These are phyloP conservation scores for Metalampra italica DNA, from an alignment of 2,888 invertebrate genomes.

Conservation along the genomic window DNA sequence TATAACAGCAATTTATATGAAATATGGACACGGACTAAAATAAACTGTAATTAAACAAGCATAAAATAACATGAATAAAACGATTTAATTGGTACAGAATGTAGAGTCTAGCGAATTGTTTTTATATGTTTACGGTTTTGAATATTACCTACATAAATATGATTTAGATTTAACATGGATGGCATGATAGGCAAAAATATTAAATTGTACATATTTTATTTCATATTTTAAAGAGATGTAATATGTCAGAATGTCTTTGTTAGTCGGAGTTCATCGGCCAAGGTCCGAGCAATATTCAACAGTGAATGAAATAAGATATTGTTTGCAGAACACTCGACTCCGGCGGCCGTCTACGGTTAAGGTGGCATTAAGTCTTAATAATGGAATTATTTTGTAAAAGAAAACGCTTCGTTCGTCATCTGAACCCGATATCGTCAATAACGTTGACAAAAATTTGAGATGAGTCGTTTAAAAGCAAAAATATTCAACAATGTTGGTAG, in stretches of 20 bases:
- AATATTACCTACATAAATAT: neutral
- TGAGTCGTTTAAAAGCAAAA: neutral
- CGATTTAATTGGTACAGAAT: constrained; percentile 14
- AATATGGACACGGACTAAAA: constrained; percentile 5
- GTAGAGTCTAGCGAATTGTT: constrained; percentile 4
- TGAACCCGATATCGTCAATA: neutral
- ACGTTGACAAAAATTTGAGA: neutral
- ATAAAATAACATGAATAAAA: constrained; percentile 8
- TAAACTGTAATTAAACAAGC: neutral
- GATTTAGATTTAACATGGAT: no score
- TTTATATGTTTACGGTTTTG: no score
- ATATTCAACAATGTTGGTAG: constrained; percentile 2
- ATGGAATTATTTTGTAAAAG: neutral
- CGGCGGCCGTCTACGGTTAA: constrained; percentile 2
- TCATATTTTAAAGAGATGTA: neutral
- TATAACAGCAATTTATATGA: constrained; percentile 9
- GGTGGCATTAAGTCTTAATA: neutral
- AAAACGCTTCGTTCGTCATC: neutral
- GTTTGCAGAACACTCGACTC: constrained; percentile 41
- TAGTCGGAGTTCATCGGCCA: constrained; percentile 3
- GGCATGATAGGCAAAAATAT: no score
- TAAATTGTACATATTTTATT: neutral
- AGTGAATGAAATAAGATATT: constrained; percentile 41
- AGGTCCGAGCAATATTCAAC: neutral
- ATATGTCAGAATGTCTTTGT: constrained; percentile 6